phyloP scores from a whole-genome alignment of 2,888 invertebrate species.

The Trypoxylon attenuatum region DNA sequence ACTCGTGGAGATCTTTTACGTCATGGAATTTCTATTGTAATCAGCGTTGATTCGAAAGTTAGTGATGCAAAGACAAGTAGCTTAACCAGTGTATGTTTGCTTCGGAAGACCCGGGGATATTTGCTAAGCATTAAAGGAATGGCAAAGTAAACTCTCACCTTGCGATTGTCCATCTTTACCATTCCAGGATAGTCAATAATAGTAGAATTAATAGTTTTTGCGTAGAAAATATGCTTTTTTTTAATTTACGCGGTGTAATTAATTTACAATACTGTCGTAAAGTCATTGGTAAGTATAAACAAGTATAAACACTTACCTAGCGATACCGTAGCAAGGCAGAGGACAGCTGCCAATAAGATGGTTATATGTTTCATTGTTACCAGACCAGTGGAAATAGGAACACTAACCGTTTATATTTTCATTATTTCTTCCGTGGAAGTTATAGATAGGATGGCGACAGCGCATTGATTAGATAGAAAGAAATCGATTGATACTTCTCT shows the following conservation, averaged over 20 bases:
- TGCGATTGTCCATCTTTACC: background rate
- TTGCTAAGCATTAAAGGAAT: constrained; percentile 40
- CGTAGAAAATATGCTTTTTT: no score
- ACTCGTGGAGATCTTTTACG: background rate
- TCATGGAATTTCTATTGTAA: background rate
- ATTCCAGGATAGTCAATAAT: no score
- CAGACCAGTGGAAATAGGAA: background rate
- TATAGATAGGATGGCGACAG: background rate
- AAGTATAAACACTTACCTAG: constrained; percentile 25
- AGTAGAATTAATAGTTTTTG: no score
- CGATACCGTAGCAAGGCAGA: constrained; percentile 13
- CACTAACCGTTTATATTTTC: constrained; percentile 10
- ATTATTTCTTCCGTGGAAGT: background rate
- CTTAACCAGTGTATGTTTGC: constrained; percentile 7
- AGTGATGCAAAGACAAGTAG: constrained; percentile 33
- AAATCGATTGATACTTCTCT: no score
- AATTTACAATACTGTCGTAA: no score
- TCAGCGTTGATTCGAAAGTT: constrained; percentile 25
- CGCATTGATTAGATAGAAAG: background rate
- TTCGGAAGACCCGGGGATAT: constrained; percentile 25
- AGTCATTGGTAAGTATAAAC: no score
- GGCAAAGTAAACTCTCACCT: constrained; percentile 22
- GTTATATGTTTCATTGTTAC: constrained; percentile 17
- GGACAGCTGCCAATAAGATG: constrained; percentile 1
- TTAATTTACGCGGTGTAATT: no score